A percentile compares a stretch with the other conserved stretches of the same genome.
These are phyloP conservation scores for Caenorhabditis sp. DNA, from an alignment of 2,888 invertebrate genomes.

Conservation along the genomic window DNA sequence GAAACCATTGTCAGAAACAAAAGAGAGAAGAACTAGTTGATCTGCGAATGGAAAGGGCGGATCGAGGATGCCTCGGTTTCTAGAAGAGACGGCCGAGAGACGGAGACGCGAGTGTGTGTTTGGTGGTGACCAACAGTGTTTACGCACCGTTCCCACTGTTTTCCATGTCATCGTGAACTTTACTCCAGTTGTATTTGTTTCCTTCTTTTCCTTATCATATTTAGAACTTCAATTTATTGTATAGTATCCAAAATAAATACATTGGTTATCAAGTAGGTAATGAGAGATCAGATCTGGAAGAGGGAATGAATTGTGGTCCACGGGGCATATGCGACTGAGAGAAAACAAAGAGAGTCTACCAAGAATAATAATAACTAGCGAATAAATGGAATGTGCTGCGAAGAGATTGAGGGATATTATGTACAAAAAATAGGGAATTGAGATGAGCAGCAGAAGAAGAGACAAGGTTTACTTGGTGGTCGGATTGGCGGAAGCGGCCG, in stretches of 20 bases:
- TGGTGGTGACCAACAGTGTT: neutral
- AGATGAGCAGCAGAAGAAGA: too few species aligned
- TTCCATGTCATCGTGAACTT: neutral
- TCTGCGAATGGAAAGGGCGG: neutral
- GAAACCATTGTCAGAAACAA: neutral
- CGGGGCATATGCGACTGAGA: conserved; percentile 9
- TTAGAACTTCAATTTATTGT: neutral
- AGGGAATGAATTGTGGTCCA: conserved; percentile 35
- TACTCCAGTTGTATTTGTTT: neutral
- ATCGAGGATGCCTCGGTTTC: too few species aligned
- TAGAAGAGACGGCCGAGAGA: too few species aligned
- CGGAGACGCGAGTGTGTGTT: neutral
- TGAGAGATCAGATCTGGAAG: conserved; percentile 29
- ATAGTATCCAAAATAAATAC: conserved; percentile 24
- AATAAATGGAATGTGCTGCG: conserved; percentile 38
- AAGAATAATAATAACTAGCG: conserved; percentile 37
- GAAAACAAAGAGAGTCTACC: conserved; percentile 20
- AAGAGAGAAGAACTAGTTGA: conserved; percentile 9
- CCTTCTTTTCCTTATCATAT: neutral
- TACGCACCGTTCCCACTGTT: conserved; percentile 4
- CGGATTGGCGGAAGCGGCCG: conserved; percentile 54
- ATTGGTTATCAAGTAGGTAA: neutral
- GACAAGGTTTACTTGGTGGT: conserved; percentile 43
- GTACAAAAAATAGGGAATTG: conserved; percentile 20
- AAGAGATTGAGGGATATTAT: conserved; percentile 18